Evolutionary conservation across 2,797 vertebrate species (phyloP).

Genomic region (Amblyraja radiata): DNA sequence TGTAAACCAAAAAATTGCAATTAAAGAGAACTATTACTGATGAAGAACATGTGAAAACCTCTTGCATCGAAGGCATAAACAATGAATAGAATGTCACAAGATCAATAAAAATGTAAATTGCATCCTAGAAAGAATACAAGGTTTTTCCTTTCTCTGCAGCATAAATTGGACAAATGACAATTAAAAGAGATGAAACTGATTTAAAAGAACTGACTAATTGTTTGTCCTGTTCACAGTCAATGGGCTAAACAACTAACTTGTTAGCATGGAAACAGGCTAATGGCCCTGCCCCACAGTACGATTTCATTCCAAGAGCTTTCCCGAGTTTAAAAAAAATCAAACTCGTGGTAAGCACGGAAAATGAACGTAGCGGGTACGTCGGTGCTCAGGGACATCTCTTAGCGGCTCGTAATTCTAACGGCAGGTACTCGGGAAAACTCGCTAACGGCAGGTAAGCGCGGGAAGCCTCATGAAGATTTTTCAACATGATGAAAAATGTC

Average conservation of each 20-base stretch:
- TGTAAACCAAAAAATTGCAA: not conserved
- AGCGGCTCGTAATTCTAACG: too few relatives aligned
- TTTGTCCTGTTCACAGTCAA: not conserved
- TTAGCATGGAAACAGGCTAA: not conserved
- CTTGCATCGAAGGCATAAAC: conserved; percentile 44
- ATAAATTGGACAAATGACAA: conserved; percentile 42
- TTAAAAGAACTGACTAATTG: not conserved
- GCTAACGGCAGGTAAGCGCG: too few relatives aligned
- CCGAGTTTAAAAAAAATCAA: too few relatives aligned
- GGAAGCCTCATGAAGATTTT: too few relatives aligned
- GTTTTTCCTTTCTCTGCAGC: conserved; percentile 40
- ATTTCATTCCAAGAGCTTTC: too few relatives aligned
- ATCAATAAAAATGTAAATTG: conserved; percentile 54
- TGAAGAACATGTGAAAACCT: conserved; percentile 28
- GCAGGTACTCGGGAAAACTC: too few relatives aligned
- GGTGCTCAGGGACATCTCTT: too few relatives aligned
- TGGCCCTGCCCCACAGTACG: too few relatives aligned
- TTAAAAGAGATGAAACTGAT: conserved; percentile 40
- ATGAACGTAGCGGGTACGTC: too few relatives aligned
- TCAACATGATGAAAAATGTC: too few relatives aligned
- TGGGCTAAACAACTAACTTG: not conserved
- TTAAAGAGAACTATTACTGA: not conserved
- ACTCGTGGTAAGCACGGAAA: too few relatives aligned
- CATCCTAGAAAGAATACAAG: conserved; percentile 41
- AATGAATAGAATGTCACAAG: conserved; percentile 40